Percentiles rank a stretch among this genome's conserved stretches.
Conservation (phyloP, 1,140 invertebrate genomes). For the Elymnias hypermnestra region DNA sequence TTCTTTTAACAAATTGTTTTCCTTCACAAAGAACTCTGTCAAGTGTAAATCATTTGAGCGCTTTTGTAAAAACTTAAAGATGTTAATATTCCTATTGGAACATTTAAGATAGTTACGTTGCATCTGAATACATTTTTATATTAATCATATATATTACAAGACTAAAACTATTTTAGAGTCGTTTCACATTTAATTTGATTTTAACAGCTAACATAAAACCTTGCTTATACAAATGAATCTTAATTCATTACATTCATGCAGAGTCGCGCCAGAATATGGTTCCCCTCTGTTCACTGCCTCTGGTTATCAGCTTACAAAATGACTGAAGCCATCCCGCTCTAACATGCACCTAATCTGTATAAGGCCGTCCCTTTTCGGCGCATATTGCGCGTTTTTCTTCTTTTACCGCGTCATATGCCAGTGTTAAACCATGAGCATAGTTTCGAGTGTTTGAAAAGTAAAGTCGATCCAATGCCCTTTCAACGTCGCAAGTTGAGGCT, state of each 20-base stretch:
- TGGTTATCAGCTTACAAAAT: constrained; percentile 74
- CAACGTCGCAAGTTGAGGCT: constrained; percentile 10
- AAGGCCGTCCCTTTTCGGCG: constrained; percentile 52
- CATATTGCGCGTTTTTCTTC: constrained; percentile 73
- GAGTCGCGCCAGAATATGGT: constrained; percentile 71
- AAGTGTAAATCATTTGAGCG: background rate
- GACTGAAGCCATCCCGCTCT: constrained; percentile 59
- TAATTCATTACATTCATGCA: constrained; percentile 73
- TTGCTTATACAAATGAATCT: constrained; percentile 63
- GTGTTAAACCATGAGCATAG: constrained; percentile 54
- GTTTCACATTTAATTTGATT: constrained; percentile 51
- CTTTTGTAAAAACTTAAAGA: too few species aligned
- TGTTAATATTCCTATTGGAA: constrained; percentile 3
- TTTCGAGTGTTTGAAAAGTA: constrained; percentile 45
- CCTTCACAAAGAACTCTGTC: constrained; percentile 17
- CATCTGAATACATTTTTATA: background rate
- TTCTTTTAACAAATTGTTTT: constrained; percentile 45
- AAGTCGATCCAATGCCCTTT: constrained; percentile 24
- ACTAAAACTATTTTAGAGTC: constrained; percentile 12
- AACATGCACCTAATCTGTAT: constrained; percentile 48
- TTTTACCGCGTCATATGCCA: constrained; percentile 70
- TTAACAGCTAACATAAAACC: constrained; percentile 49
- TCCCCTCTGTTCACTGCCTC: constrained; percentile 69
- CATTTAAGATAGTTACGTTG: background rate
- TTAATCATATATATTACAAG: constrained; percentile 6